These are phyloP conservation scores for Pelagia noctiluca DNA, from an alignment of 30 jellyfish, hydroid and myxozoan genomes.

Conservation along the genomic window DNA sequence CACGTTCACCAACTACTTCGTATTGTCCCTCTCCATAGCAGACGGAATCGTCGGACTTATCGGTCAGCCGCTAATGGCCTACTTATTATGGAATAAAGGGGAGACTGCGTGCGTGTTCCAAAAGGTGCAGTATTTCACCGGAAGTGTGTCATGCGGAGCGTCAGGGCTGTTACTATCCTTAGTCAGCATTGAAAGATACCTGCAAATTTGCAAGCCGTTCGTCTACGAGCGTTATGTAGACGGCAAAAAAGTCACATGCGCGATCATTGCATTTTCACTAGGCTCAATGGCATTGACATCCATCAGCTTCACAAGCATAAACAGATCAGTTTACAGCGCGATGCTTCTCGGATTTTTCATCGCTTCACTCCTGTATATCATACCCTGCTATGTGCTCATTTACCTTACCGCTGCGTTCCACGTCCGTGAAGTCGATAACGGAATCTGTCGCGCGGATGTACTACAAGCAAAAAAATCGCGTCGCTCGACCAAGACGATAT, in stretches of 20 bases:
- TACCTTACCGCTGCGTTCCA: slow-evolving; percentile 29
- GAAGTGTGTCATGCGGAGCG: slow-evolving; percentile 55
- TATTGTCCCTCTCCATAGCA: slow-evolving; percentile 22
- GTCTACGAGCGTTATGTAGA: background rate
- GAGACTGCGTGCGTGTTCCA: background rate
- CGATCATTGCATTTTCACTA: background rate
- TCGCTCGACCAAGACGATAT: slow-evolving; percentile 14
- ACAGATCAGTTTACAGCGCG: background rate
- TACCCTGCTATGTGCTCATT: slow-evolving; percentile 26
- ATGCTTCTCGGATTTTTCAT: slow-evolving; percentile 17
- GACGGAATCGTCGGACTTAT: slow-evolving; percentile 27
- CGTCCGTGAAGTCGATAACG: slow-evolving; percentile 30
- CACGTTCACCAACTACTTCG: slow-evolving; percentile 25
- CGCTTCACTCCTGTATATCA: slow-evolving; percentile 2
- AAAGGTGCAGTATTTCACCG: slow-evolving; percentile 26
- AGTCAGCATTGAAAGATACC: slow-evolving; percentile 42
- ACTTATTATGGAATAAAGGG: slow-evolving; percentile 7
- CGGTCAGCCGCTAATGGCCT: slow-evolving; percentile 48
- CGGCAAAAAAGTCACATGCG: background rate
- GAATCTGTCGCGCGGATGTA: background rate
- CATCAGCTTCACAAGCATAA: background rate
- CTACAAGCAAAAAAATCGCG: slow-evolving; percentile 8
- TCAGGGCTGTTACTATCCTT: slow-evolving; percentile 26
- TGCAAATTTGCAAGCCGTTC: slow-evolving; percentile 40
- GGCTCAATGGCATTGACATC: slow-evolving; percentile 35